Conservation (phyloP, 2,888 invertebrate genomes). For the Mimas tiliae region DNA sequence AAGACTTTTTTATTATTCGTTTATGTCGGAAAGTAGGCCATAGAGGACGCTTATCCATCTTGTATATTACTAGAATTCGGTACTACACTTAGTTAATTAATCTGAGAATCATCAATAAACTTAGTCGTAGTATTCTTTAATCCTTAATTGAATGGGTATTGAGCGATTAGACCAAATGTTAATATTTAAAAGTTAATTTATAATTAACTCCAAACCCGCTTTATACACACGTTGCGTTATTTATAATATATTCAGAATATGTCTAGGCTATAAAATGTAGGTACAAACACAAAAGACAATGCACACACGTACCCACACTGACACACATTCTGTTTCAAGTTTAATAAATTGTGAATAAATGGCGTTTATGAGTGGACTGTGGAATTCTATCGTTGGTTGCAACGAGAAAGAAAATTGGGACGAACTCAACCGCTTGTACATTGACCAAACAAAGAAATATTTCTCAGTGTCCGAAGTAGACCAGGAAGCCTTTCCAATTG, state of each 20-base stretch:
- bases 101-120: too few relatives aligned
- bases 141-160: too few relatives aligned
- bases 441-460: constrained; percentile 85
- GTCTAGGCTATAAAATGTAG: constrained; percentile 7
- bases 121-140: too few relatives aligned
- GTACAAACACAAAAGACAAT: constrained; percentile 6
- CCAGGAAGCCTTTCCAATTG: constrained; percentile 84
- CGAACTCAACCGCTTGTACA: constrained; percentile 79
- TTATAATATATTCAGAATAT: not conserved
- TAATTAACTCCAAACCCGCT: not conserved
- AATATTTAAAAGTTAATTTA: not conserved
- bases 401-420: constrained; percentile 74
- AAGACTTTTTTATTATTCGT: too few relatives aligned
- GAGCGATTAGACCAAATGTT: too few relatives aligned
- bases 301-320: constrained; percentile 40
- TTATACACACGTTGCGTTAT: too few relatives aligned
- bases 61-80: too few relatives aligned
- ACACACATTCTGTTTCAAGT: constrained; percentile 46
- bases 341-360: constrained; percentile 62
- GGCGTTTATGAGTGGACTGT: constrained; percentile 80
- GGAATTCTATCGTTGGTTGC: constrained; percentile 77
- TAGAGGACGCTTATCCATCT: too few relatives aligned
- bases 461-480: constrained; percentile 88
- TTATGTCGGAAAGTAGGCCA: too few relatives aligned
- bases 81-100: too few relatives aligned